Conservation (phyloP, 1,140 invertebrate species). For the Drusus annulatus region DNA sequence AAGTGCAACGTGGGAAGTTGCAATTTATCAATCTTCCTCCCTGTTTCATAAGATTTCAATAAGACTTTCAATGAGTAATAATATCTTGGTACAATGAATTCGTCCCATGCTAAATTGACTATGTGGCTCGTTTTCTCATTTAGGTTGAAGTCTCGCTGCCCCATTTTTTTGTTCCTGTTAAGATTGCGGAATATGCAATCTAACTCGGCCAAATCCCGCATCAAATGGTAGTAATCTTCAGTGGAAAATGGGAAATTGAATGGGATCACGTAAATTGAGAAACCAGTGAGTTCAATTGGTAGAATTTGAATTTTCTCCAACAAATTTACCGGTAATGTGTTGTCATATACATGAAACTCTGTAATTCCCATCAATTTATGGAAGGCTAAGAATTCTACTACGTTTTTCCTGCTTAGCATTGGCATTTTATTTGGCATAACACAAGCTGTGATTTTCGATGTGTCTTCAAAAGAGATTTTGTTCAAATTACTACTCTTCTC, state of each 20-base stretch:
- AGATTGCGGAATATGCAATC: slow-evolving; percentile 76
- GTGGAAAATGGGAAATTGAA: slow-evolving; percentile 72
- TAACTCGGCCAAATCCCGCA: slow-evolving; percentile 72
- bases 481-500: slow-evolving; percentile 37
- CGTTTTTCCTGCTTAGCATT: slow-evolving; percentile 67
- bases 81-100: slow-evolving; percentile 76
- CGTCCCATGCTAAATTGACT: slow-evolving; percentile 74
- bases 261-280: slow-evolving; percentile 71
- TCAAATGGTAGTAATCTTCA: slow-evolving; percentile 66
- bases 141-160: slow-evolving; percentile 65
- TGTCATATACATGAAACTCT: slow-evolving; percentile 72
- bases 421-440: slow-evolving; percentile 70
- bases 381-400: slow-evolving; percentile 74
- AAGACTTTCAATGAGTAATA: slow-evolving; percentile 69
- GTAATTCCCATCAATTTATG: slow-evolving; percentile 73
- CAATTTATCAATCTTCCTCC: slow-evolving; percentile 62
- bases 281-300: slow-evolving; percentile 69
- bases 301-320: slow-evolving; percentile 70
- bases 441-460: slow-evolving; percentile 71
- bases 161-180: slow-evolving; percentile 67
- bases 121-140: slow-evolving; percentile 71
- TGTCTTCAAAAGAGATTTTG: slow-evolving; percentile 66
- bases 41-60: slow-evolving; percentile 66
- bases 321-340: slow-evolving; percentile 71
- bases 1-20: slow-evolving; percentile 64